Percentiles rank a stretch among this genome's conserved stretches.
Evolutionary conservation across 2,888 invertebrate genomes (phyloP).

Genomic region (Epistrophe eligans): DNA sequence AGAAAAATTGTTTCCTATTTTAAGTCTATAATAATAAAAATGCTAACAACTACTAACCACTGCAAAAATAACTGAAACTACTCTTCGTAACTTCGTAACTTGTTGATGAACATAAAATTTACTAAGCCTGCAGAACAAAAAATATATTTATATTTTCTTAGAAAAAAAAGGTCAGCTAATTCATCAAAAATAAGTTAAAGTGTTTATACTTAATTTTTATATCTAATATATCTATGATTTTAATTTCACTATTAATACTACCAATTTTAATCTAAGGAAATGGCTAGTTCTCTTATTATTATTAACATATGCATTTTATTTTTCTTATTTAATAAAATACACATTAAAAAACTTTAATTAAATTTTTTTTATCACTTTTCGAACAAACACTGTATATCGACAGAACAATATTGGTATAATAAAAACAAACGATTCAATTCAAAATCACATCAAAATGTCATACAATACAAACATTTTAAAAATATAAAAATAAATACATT

Average conservation of each 20-base stretch:
- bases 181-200: too few relatives aligned
- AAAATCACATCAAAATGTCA: slow-evolving; percentile 71
- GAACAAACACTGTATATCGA: slow-evolving; percentile 74
- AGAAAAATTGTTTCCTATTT: too few relatives aligned
- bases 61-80: too few relatives aligned
- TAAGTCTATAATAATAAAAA: too few relatives aligned
- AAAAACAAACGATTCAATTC: slow-evolving; percentile 41
- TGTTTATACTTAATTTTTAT: neutral
- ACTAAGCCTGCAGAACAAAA: too few relatives aligned
- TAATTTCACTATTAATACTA: neutral
- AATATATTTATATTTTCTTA: too few relatives aligned
- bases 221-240: neutral
- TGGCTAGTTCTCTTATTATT: slow-evolving; percentile 7
- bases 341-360: neutral
- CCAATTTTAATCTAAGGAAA: slow-evolving; percentile 25
- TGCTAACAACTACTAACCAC: too few relatives aligned
- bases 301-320: neutral
- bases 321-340: neutral
- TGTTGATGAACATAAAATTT: too few relatives aligned
- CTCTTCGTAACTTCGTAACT: too few relatives aligned
- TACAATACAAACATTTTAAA: slow-evolving; percentile 66
- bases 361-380: neutral
- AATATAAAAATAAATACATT: slow-evolving; percentile 39
- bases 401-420: slow-evolving; percentile 34
- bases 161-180: too few relatives aligned